Base-by-base conservation (phyloP, 2,888 invertebrate genomes). In the Zootermopsis nevadensis region DNA sequence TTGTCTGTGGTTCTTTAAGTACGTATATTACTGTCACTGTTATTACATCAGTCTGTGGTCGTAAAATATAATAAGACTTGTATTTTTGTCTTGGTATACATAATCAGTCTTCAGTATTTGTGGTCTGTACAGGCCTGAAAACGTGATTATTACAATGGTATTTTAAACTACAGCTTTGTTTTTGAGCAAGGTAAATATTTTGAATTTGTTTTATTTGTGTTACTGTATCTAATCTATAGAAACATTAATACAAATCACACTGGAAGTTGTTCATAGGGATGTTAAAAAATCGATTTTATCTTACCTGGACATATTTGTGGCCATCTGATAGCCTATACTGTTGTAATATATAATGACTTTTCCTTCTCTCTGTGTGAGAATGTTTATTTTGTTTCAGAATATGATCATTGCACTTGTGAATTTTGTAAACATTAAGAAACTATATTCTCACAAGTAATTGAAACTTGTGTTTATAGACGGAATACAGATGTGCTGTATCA, bases 201-300 rank as follows among this genome's bases (percentile, higher is more conserved):
- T 55, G 55, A 55, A 7, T 24, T 55, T 55, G 6, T 24, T 55
- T 19, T 55, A 6, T 55, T 55, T 12, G 19, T 55, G 7, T 12
- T 55, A 19, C n/a, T 60, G 27, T 15, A 27, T 12, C n/a, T n/a
- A 66, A 66, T 66, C 6, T 15, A 22, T 19, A 7, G 15, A 19
- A 69, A 33, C 31, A 30, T 66, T 69, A 69, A 69, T 69, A 74
- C 74, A 74, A 74, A 74, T 74, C 74, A 74, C 74, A 74, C 74
- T 74, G 38, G 74, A 74, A n/a, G n/a, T 38, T 74, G 38, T 74
- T 74, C 0, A 27, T 27, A 60, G 27, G 1, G n/a, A 60, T 60
- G 6, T 27, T 69, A 27, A 4, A 33, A 69, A 74, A 30, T 74
- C 74, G 38, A 30, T 74, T 74, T 38, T 74, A 42, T 74, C 74